These are phyloP conservation scores for Peromyscus leucopus DNA, from an alignment of 2,113 vertebrate species.

Conservation along the genomic window DNA sequence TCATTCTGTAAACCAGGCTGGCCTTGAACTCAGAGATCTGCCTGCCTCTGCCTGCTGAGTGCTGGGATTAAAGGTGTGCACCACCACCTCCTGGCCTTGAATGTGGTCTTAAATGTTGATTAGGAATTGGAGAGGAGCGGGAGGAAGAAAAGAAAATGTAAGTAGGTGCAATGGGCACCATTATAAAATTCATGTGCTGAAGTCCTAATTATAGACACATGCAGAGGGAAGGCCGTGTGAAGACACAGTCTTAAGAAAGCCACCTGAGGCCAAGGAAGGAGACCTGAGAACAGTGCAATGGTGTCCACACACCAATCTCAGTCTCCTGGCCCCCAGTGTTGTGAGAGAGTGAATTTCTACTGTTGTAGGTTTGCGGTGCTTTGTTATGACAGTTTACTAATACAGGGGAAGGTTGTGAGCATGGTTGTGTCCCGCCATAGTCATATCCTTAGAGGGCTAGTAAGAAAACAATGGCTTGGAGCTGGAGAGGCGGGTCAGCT, in stretches of 20 bases:
- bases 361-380: neutral
- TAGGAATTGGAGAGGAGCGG: neutral
- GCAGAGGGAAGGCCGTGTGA: neutral
- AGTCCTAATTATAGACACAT: neutral
- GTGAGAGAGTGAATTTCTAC: neutral
- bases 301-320: no score
- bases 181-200: neutral
- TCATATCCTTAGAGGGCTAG: neutral
- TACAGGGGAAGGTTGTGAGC: neutral
- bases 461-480: neutral
- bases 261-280: neutral
- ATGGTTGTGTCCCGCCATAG: neutral
- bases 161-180: neutral
- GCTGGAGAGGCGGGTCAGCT: neutral
- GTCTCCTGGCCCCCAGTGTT: neutral
- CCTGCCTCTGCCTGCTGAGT: neutral
- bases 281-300: neutral
- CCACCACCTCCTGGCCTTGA: neutral
- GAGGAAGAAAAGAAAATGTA: conserved; percentile 1
- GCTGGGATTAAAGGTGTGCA: neutral
- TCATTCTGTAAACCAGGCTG: neutral
- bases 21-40: neutral
- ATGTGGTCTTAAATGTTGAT: neutral
- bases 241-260: neutral
- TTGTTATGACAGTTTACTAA: neutral